These are phyloP conservation scores for Lophotis ruficrista DNA, from an alignment of 2,113 vertebrate species.

Conservation along the genomic window DNA sequence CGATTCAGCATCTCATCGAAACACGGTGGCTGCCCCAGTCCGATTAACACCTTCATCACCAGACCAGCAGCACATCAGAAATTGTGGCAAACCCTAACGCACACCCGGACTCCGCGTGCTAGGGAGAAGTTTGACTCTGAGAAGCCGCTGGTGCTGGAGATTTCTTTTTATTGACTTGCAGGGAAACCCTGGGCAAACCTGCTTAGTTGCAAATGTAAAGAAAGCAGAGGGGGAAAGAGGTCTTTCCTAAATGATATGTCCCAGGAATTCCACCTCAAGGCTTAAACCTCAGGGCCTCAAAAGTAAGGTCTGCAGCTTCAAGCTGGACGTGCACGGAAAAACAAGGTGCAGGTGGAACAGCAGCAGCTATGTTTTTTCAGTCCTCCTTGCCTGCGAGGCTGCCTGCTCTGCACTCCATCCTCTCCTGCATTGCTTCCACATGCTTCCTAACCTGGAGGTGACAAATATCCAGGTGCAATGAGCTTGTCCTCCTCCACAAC, in stretches of 20 bases:
- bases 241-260: not conserved
- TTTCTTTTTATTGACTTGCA: not conserved
- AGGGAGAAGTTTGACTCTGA: not conserved
- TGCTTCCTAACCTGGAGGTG: not conserved
- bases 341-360: not conserved
- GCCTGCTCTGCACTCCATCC: not conserved
- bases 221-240: not conserved
- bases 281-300: not conserved
- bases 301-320: not conserved
- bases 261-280: not conserved
- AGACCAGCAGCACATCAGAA: not conserved
- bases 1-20: not conserved
- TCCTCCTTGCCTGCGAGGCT: not conserved
- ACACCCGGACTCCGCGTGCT: accelerated
- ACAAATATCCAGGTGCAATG: not conserved
- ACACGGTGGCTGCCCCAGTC: not conserved
- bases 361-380: not conserved
- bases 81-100: not conserved
- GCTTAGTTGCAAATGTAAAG: not conserved
- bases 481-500: not conserved
- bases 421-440: not conserved
- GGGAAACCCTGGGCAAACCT: not conserved
- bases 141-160: not conserved
- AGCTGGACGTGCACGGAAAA: not conserved
- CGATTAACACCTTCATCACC: not conserved